These are phyloP conservation scores for Chloropsis cyanopogon DNA, from an alignment of 2,113 vertebrate genomes.

Conservation along the genomic window DNA sequence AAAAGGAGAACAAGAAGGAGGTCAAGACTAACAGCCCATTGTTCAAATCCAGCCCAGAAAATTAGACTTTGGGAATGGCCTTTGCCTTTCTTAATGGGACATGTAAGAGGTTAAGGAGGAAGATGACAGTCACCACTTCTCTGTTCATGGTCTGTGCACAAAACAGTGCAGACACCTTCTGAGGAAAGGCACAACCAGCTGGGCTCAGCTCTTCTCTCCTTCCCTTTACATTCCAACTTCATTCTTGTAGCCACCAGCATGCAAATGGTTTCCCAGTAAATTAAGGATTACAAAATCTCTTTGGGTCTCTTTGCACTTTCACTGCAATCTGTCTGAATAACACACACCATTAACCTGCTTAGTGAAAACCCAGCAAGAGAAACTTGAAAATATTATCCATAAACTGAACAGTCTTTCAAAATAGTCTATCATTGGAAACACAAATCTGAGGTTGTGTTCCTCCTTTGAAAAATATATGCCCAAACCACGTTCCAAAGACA, in stretches of 20 bases:
- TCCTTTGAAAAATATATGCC: neutral
- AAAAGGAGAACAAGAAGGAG: neutral
- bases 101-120: neutral
- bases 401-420: neutral
- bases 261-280: neutral
- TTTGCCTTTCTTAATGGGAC: neutral
- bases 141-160: neutral
- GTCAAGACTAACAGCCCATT: neutral
- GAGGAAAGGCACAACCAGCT: neutral
- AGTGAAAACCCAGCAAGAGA: neutral
- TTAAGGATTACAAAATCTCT: neutral
- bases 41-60: neutral
- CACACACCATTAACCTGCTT: neutral
- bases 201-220: neutral
- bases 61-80: rapidly evolving
- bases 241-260: neutral
- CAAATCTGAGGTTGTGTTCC: neutral
- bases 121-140: neutral
- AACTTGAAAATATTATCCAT: neutral
- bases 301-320: neutral
- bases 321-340: neutral
- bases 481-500: neutral
- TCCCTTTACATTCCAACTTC: neutral
- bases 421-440: neutral
- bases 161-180: neutral